Percentiles rank a stretch among this genome's conserved stretches.
Conservation (phyloP, 2,888 invertebrate species). For the Cordilura impudica region DNA sequence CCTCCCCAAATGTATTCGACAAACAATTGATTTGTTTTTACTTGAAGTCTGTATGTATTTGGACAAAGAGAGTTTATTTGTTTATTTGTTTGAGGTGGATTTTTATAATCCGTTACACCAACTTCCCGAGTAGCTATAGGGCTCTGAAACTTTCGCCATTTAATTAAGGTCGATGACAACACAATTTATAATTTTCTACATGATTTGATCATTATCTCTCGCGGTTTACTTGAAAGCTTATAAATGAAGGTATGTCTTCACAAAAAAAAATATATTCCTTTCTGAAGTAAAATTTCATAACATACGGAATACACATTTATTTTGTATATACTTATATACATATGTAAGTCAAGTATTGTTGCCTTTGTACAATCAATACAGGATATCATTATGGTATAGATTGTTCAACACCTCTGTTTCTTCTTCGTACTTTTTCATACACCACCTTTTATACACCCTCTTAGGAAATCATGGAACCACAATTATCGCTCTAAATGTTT, state of each 20-base stretch:
- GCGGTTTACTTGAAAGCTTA: no score
- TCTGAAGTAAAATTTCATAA: no score
- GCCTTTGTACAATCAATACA: slow-evolving; percentile 10
- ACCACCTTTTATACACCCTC: not conserved
- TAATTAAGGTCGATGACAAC: no score
- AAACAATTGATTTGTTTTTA: no score
- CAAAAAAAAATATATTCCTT: not conserved
- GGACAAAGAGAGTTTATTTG: no score
- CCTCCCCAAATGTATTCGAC: no score
- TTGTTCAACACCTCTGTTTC: slow-evolving; percentile 35
- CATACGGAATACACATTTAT: not conserved
- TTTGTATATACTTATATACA: slow-evolving; percentile 1
- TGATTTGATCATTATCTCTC: no score
- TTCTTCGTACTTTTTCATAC: not conserved
- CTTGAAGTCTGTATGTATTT: no score
- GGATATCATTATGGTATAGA: slow-evolving; percentile 46
- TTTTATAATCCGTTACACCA: no score
- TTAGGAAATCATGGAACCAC: not conserved
- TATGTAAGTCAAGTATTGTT: slow-evolving; percentile 51
- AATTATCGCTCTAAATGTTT: slow-evolving; percentile 22
- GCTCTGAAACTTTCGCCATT: not conserved
- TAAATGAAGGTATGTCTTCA: no score
- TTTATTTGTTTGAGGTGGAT: no score
- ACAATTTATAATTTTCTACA: no score
- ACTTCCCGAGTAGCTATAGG: not conserved